A percentile compares a stretch with the other conserved stretches of the same genome.
Evolutionary conservation across 53 echinoderm and acorn worm species (phyloP).

Genomic region (Hippasteria phrygiana): DNA sequence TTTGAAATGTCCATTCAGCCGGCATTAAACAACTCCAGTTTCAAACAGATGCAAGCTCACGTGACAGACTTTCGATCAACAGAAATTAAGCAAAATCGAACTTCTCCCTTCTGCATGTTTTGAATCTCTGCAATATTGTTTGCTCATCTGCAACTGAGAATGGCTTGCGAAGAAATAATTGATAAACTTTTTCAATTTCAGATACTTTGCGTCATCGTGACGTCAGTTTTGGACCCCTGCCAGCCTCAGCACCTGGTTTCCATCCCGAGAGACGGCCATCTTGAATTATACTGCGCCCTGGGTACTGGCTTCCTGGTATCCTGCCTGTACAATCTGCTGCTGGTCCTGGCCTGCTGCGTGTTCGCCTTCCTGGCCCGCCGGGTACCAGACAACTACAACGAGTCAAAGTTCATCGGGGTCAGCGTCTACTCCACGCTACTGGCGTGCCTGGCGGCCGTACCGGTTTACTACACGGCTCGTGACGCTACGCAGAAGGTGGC

Average conservation of each 20-base stretch:
- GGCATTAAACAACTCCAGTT: too few species aligned
- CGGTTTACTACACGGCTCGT: constrained; percentile 31
- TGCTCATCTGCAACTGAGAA: background rate
- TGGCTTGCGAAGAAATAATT: background rate
- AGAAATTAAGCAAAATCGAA: too few species aligned
- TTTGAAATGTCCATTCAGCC: too few species aligned
- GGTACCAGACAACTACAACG: constrained; percentile 70
- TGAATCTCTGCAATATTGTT: too few species aligned
- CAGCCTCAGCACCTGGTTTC: constrained; percentile 3
- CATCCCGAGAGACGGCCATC: constrained; percentile 21
- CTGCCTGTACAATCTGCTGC: constrained; percentile 46
- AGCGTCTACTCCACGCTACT: constrained; percentile 60
- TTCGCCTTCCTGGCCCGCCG: constrained; percentile 51
- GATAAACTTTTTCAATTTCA: background rate
- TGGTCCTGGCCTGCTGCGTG: constrained; percentile 54
- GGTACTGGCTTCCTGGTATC: constrained; percentile 42
- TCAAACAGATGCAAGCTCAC: too few species aligned
- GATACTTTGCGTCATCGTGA: constrained; percentile 15
- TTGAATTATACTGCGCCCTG: constrained; percentile 43
- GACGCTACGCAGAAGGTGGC: constrained; percentile 50
- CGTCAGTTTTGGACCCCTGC: background rate
- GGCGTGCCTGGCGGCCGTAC: constrained; percentile 51
- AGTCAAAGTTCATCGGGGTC: constrained; percentile 56
- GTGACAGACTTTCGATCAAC: too few species aligned
- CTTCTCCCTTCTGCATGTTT: too few species aligned